These are phyloP conservation scores for Natrix natrix DNA, from an alignment of 2,797 vertebrate genomes.

Conservation along the genomic window DNA sequence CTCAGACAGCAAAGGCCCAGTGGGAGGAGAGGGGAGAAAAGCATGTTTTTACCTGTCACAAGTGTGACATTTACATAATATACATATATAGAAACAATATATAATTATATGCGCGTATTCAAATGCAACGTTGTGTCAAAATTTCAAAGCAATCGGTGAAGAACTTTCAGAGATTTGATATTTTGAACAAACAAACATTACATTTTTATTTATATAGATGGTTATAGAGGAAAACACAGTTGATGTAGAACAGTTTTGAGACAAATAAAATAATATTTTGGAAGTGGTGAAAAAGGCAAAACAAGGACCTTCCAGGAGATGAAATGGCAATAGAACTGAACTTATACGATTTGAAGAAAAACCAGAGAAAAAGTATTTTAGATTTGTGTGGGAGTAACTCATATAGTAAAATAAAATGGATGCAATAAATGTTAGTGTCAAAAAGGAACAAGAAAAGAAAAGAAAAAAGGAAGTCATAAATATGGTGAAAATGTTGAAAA, in stretches of 20 bases:
- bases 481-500: background rate
- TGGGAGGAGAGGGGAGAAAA: too few relatives aligned
- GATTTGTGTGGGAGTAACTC: background rate
- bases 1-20: too few relatives aligned
- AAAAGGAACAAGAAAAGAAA: background rate
- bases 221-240: background rate
- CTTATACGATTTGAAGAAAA: too few relatives aligned
- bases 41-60: too few relatives aligned
- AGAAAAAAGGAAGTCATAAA: background rate
- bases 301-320: background rate
- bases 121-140: too few relatives aligned
- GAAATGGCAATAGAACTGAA: background rate
- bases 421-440: background rate
- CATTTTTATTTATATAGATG: background rate
- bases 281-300: background rate
- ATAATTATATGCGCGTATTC: too few relatives aligned
- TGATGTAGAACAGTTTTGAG: background rate
- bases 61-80: too few relatives aligned
- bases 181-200: too few relatives aligned
- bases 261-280: background rate
- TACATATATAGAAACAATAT: too few relatives aligned
- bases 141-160: too few relatives aligned
- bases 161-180: too few relatives aligned
- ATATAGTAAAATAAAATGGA: background rate
- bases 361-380: background rate